Evolutionary conservation across 2,888 invertebrate genomes (phyloP).

Genomic region (Tyria jacobaeae): DNA sequence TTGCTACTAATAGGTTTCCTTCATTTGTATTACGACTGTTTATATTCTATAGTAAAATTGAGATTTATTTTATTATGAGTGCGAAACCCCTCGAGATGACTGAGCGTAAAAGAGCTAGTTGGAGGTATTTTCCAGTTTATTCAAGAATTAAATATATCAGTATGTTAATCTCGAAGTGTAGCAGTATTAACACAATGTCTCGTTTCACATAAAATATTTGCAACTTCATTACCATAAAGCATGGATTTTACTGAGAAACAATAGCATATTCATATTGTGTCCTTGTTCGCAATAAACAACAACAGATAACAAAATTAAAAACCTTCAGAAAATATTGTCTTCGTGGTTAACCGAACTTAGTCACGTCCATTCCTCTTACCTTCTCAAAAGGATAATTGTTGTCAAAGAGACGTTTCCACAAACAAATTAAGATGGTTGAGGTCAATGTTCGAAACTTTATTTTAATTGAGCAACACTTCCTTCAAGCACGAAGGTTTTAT

Average conservation of each 20-base stretch:
- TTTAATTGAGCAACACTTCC: constrained; percentile 6
- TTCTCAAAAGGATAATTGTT: constrained; percentile 12
- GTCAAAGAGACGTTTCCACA: constrained; percentile 5
- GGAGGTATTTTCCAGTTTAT: neutral
- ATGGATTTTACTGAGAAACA: constrained; percentile 37
- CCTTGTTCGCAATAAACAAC: constrained; percentile 34
- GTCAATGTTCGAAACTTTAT: constrained; percentile 4
- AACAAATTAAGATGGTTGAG: constrained; percentile 7
- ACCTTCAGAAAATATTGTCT: constrained; percentile 8
- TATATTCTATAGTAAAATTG: neutral
- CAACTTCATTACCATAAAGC: constrained; percentile 36
- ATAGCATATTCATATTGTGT: constrained; percentile 32
- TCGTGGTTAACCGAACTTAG: constrained; percentile 1
- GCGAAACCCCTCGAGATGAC: neutral
- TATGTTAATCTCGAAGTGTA: neutral
- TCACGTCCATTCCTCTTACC: neutral
- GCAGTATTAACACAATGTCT: constrained; percentile 1
- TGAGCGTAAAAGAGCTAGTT: neutral
- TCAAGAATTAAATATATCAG: neutral
- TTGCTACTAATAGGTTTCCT: too few relatives aligned
- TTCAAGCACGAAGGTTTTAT: constrained; percentile 22
- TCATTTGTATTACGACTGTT: too few relatives aligned
- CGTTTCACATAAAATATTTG: constrained; percentile 17
- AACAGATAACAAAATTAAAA: constrained; percentile 15
- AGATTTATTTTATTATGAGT: neutral